Conservation (phyloP, 2,113 vertebrate genomes). For the Saimiri boliviensis region DNA sequence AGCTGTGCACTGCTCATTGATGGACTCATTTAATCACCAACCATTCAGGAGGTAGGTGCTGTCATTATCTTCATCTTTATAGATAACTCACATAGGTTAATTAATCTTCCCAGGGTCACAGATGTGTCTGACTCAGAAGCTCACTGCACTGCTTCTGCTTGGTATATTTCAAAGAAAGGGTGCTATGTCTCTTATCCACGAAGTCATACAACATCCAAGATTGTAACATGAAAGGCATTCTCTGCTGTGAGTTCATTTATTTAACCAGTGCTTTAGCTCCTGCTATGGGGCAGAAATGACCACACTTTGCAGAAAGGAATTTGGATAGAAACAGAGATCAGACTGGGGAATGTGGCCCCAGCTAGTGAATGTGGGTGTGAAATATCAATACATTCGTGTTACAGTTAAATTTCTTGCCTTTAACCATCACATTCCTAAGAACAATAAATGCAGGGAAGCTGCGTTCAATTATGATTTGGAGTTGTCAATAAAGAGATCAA, state of each 20-base stretch:
- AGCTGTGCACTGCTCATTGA: neutral
- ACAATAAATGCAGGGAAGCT: neutral
- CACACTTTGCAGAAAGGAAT: neutral
- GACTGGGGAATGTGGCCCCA: neutral
- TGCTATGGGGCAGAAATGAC: neutral
- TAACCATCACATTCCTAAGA: conserved; percentile 16
- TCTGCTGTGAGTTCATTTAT: neutral
- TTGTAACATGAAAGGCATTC: neutral
- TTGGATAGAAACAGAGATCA: neutral
- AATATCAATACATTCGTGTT: neutral
- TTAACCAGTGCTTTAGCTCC: neutral
- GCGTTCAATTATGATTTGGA: neutral
- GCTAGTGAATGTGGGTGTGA: neutral
- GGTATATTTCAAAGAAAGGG: neutral
- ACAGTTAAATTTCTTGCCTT: neutral
- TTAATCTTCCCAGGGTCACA: neutral
- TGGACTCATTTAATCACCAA: neutral
- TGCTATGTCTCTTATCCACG: neutral
- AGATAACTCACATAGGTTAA: neutral
- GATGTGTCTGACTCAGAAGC: neutral
- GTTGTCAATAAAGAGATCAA: neutral
- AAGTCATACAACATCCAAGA: neutral
- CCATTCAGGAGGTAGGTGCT: neutral
- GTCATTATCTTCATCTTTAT: neutral
- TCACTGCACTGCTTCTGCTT: neutral